Evolutionary conservation across 2,113 vertebrate species (phyloP), one percentile per base, ranked within the genome.

Genomic region (Ptyas mucosa): DNA sequence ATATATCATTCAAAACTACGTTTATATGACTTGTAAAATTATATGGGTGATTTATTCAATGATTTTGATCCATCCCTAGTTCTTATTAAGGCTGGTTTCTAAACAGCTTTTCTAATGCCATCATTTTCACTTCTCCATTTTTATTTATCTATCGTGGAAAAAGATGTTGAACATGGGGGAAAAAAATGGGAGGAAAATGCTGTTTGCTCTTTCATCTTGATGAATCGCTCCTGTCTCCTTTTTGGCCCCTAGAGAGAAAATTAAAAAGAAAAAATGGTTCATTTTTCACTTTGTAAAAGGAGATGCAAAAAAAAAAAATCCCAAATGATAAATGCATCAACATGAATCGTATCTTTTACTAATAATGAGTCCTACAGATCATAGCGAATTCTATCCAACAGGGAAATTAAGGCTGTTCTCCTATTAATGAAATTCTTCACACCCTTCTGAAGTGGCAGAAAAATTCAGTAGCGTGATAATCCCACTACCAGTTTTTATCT

Each of bases 251-350:
- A 0, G 29, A 43, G 2, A 8, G 43, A 34, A 21, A 0, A 54
- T 92, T 23, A 29, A 54, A 58, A 87, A 53, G 93, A 57, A 4
- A 46, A 93, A 91, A 93, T 11, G 86, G 1, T 90, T 0, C 10
- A 0, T 92, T 95, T 21, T 39, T 92, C 55, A 86, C 18, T 23
- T 93, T 95, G 29, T 26, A 93, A 88, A 52, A 94, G 8, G 2
- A 91, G 46, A 2, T 94, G 57, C 1, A 75, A 34, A 8, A 93
- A n/a, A n/a, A n/a, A 29, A 61, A 34, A 10, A 90, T 9, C 10
- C 34, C 90, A 55, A 95, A 95, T n/a, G 87, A 93, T 53, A 89
- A 93, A 91, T 85, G 23, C 29, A 53, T 89, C 29, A 46, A 21
- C 9, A 81, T 90, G 52, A 93, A 94, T 93, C 90, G 92, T 20